Evolutionary conservation across 2,797 vertebrate genomes (phyloP).

Genomic region (Morus bassanus): DNA sequence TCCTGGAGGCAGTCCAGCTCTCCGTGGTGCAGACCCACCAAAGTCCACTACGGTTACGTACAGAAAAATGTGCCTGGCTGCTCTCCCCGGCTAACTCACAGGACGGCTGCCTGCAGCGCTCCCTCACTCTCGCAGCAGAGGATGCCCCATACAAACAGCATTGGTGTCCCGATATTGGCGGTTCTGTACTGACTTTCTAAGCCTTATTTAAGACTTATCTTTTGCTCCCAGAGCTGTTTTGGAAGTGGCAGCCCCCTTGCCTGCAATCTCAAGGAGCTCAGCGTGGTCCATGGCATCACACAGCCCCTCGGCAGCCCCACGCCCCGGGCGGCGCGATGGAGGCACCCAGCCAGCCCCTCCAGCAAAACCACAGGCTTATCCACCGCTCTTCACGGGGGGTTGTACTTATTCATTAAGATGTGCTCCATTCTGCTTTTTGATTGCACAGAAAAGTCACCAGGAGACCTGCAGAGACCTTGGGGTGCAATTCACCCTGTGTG

Average conservation of each 20-base stretch:
- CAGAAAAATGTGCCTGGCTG: neutral
- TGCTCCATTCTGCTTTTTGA: neutral
- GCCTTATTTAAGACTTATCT: neutral
- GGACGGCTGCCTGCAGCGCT: rapidly evolving
- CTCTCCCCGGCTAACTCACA: rapidly evolving
- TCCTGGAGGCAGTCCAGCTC: neutral
- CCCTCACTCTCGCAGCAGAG: neutral
- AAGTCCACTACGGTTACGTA: rapidly evolving
- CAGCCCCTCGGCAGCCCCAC: neutral
- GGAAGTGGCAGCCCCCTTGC: neutral
- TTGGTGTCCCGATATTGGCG: rapidly evolving
- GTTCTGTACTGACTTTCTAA: neutral
- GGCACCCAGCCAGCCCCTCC: no score
- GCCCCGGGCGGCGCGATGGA: rapidly evolving
- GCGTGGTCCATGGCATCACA: rapidly evolving
- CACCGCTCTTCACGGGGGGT: neutral
- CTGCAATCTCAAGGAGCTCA: neutral
- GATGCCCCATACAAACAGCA: rapidly evolving
- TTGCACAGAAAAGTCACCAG: neutral
- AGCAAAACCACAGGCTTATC: neutral
- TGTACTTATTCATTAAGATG: neutral
- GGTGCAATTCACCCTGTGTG: neutral
- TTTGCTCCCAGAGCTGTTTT: neutral
- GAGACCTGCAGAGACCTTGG: neutral
- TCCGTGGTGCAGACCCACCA: rapidly evolving